These are phyloP conservation scores for Catamblyrhynchus diadema DNA, from an alignment of 2,797 vertebrate species.

Conservation along the genomic window DNA sequence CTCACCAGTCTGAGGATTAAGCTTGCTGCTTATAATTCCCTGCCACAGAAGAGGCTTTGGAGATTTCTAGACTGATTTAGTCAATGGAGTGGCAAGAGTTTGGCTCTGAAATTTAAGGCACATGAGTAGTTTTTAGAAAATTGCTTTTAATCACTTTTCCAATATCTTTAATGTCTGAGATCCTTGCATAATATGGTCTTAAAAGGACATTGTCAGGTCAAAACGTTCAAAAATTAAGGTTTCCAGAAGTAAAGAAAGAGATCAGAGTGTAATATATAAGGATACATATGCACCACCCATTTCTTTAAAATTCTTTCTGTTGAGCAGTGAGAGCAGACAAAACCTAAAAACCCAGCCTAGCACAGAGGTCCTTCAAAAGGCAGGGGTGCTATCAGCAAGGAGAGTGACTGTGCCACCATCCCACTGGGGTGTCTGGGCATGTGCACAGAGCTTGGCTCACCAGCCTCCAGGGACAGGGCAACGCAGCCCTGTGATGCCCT, in stretches of 20 bases:
- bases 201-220: constrained; percentile 39
- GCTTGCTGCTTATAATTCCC: constrained; percentile 10
- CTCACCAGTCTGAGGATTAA: constrained; percentile 32
- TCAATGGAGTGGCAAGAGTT: neutral
- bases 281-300: neutral
- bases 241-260: neutral
- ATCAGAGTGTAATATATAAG: neutral
- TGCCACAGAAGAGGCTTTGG: constrained; percentile 44
- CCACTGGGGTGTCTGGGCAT: rapidly evolving
- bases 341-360: neutral
- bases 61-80: constrained; percentile 57
- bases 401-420: rapidly evolving
- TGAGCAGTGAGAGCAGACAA: neutral
- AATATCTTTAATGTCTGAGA: constrained; percentile 31
- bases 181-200: constrained; percentile 43
- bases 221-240: neutral
- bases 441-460: rapidly evolving
- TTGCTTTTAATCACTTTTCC: constrained; percentile 35
- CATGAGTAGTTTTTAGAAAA: constrained; percentile 56
- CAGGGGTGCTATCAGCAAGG: rapidly evolving
- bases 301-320: neutral
- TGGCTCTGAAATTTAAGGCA: constrained; percentile 57
- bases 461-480: rapidly evolving
- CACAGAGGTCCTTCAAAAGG: neutral
- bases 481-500: rapidly evolving